Evolutionary conservation across 2,888 invertebrate genomes (phyloP).

Genomic region (Nemurella pictetii): DNA sequence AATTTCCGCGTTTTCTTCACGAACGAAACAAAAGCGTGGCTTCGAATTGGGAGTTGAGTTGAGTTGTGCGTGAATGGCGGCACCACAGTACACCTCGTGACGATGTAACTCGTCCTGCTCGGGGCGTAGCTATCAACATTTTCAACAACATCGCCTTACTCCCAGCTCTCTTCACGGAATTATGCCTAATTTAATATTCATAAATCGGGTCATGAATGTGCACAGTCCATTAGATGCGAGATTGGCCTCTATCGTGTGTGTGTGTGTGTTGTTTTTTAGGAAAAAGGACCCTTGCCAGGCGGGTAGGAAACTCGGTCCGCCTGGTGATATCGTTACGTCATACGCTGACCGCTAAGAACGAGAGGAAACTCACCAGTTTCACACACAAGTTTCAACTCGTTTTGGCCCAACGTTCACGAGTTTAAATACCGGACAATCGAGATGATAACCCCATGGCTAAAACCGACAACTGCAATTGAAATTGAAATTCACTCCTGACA

Average conservation of each 20-base stretch:
- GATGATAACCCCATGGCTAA: no score
- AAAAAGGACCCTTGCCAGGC: background rate
- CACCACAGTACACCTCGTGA: background rate
- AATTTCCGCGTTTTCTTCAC: background rate
- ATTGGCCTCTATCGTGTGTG: no score
- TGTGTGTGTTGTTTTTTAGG: background rate
- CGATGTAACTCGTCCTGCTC: background rate
- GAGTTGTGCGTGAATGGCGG: background rate
- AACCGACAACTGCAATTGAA: no score
- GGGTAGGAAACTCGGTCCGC: background rate
- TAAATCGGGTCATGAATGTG: background rate
- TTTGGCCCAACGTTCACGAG: background rate
- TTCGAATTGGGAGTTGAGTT: background rate
- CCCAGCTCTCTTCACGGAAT: background rate
- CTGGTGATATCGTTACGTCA: background rate
- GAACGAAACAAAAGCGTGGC: background rate
- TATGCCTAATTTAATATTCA: background rate
- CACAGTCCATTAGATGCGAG: background rate
- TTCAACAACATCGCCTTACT: background rate
- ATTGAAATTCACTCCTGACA: no score
- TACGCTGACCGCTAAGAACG: background rate
- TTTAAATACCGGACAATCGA: no score
- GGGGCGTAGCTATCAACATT: background rate
- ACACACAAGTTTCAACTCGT: background rate
- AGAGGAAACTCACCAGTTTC: background rate